phyloP scores from a whole-genome alignment of 2,113 vertebrate species.

The Polyodon spathula region DNA sequence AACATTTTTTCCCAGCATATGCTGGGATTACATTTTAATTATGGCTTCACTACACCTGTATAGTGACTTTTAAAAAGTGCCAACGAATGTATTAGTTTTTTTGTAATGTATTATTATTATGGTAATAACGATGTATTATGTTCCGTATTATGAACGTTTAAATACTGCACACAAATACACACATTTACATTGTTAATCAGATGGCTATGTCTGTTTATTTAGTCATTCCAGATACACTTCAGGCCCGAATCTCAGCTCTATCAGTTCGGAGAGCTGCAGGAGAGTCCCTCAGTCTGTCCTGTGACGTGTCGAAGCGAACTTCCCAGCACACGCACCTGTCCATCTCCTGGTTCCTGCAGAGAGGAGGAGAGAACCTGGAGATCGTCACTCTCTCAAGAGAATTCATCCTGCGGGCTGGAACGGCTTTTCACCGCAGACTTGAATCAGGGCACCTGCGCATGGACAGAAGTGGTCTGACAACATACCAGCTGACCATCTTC shows the following conservation, averaged over 20 bases:
- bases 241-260: constrained; percentile 30
- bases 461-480: constrained; percentile 34
- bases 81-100: too few relatives aligned
- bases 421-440: constrained; percentile 35
- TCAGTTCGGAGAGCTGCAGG: constrained; percentile 32
- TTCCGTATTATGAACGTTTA: neutral
- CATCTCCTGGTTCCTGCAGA: constrained; percentile 47
- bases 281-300: constrained; percentile 37
- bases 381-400: constrained; percentile 55
- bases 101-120: too few relatives aligned
- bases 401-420: constrained; percentile 40
- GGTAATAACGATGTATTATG: too few relatives aligned
- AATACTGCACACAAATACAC: neutral
- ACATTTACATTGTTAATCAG: neutral
- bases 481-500: neutral
- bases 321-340: constrained; percentile 59
- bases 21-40: too few relatives aligned
- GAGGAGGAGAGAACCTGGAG: constrained; percentile 12
- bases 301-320: constrained; percentile 45
- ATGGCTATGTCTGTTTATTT: neutral
- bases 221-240: constrained; percentile 59
- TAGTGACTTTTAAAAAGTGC: too few relatives aligned
- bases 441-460: constrained; percentile 27
- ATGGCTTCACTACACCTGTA: too few relatives aligned
- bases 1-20: too few relatives aligned